phyloP scores from a whole-genome alignment of 2,888 invertebrate genomes.

The Invenusta paracnida region DNA sequence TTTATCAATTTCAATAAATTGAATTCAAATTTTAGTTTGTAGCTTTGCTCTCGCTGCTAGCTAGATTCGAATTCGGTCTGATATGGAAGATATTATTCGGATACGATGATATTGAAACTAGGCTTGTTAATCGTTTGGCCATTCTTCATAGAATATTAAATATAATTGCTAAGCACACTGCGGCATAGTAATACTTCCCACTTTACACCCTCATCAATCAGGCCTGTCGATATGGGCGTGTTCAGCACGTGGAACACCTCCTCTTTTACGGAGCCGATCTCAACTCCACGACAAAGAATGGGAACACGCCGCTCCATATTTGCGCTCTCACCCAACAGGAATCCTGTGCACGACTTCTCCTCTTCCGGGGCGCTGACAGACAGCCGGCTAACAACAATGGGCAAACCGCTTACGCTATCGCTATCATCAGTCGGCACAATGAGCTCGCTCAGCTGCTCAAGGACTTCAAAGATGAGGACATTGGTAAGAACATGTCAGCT shows the following conservation, averaged over 20 bases:
- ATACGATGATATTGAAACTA: too few relatives aligned
- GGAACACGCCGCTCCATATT: conserved; percentile 96
- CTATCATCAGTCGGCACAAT: conserved; percentile 90
- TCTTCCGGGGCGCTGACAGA: conserved; percentile 89
- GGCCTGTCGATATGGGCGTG: conserved; percentile 91
- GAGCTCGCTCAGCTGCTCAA: conserved; percentile 90
- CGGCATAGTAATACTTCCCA: too few relatives aligned
- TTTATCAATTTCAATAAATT: too few relatives aligned
- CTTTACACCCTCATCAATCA: too few relatives aligned
- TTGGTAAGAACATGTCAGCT: conserved; percentile 74
- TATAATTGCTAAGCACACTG: too few relatives aligned
- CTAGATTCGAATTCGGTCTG: too few relatives aligned
- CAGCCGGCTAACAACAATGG: conserved; percentile 90
- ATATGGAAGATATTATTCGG: too few relatives aligned
- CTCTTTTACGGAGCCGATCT: conserved; percentile 97
- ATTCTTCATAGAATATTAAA: too few relatives aligned
- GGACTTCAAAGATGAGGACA: conserved; percentile 84
- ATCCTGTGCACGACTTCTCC: conserved; percentile 84
- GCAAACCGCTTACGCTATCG: conserved; percentile 94
- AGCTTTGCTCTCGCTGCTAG: too few relatives aligned
- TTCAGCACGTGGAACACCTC: conserved; percentile 92
- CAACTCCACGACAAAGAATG: conserved; percentile 92
- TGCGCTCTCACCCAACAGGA: conserved; percentile 67
- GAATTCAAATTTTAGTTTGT: too few relatives aligned
- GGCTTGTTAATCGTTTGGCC: too few relatives aligned